Conservation (phyloP, 2,888 invertebrate genomes). For the Campoletis raptor region DNA sequence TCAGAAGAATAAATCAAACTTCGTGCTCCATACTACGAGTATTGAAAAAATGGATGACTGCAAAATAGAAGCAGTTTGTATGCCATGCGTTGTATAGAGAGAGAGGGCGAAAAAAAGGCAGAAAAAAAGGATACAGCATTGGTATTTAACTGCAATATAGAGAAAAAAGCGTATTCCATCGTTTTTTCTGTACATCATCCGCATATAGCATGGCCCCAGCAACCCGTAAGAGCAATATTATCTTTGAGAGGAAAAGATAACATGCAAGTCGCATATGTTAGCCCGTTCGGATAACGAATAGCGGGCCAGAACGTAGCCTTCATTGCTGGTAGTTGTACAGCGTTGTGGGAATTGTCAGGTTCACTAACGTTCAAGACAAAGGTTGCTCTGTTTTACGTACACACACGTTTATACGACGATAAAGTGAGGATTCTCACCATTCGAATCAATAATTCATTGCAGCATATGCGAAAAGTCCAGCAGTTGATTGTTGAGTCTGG, state of each 20-base stretch:
- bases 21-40: neutral
- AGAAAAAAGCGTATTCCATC: conserved; percentile 68
- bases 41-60: neutral
- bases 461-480: conserved; percentile 2
- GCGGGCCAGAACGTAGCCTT: conserved; percentile 1
- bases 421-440: conserved; percentile 8
- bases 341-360: conserved; percentile 32
- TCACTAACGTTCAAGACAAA: conserved; percentile 29
- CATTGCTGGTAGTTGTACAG: neutral
- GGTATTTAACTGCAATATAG: conserved; percentile 48
- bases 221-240: conserved; percentile 79
- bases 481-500: conserved; percentile 21
- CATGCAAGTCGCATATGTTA: conserved; percentile 78
- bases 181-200: conserved; percentile 20
- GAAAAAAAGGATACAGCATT: conserved; percentile 45
- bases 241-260: conserved; percentile 80
- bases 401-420: neutral
- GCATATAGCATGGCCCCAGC: conserved; percentile 2
- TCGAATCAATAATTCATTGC: conserved; percentile 30
- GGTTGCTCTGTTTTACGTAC: conserved; percentile 14
- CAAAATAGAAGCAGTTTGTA: neutral
- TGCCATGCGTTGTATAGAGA: conserved; percentile 11
- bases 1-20: neutral
- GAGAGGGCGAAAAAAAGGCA: conserved; percentile 18
- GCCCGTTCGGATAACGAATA: conserved; percentile 58